A percentile compares a stretch with the other conserved stretches of the same genome.
phyloP scores from a whole-genome alignment of 2,888 invertebrate species.

The Chouioia cunea region DNA sequence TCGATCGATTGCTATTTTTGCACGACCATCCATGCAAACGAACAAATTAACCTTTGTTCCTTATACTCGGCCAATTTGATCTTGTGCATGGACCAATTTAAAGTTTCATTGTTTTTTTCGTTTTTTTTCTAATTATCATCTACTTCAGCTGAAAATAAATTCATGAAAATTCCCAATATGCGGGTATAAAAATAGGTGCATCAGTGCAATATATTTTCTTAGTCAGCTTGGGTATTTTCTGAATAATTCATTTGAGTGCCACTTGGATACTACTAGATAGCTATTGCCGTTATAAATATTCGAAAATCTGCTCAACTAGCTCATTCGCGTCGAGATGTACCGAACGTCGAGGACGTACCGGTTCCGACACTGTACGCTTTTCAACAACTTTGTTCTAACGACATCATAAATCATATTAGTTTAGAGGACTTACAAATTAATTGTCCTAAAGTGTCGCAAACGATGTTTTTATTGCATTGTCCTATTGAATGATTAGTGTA shows the following conservation, averaged over 20 bases:
- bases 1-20: neutral
- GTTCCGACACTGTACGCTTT: slow-evolving; percentile 11
- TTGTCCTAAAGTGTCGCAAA: no score
- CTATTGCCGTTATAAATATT: slow-evolving; percentile 26
- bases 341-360: no score
- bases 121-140: slow-evolving; percentile 7
- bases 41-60: neutral
- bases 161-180: slow-evolving; percentile 29
- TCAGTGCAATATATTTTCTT: slow-evolving; percentile 35
- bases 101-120: neutral
- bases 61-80: no score
- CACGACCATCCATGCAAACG: neutral
- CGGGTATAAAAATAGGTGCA: slow-evolving; percentile 26
- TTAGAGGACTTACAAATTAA: no score
- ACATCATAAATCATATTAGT: no score
- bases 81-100: neutral
- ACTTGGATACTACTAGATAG: neutral
- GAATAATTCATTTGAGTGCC: slow-evolving; percentile 37
- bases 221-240: slow-evolving; percentile 29
- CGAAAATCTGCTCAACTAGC: slow-evolving; percentile 1
- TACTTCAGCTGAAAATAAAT: neutral
- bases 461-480: no score
- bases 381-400: neutral
- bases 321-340: slow-evolving; percentile 29
- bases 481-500: no score